Evolutionary conservation across 2,113 vertebrate genomes (phyloP).

Genomic region (Pluvianellus socialis): DNA sequence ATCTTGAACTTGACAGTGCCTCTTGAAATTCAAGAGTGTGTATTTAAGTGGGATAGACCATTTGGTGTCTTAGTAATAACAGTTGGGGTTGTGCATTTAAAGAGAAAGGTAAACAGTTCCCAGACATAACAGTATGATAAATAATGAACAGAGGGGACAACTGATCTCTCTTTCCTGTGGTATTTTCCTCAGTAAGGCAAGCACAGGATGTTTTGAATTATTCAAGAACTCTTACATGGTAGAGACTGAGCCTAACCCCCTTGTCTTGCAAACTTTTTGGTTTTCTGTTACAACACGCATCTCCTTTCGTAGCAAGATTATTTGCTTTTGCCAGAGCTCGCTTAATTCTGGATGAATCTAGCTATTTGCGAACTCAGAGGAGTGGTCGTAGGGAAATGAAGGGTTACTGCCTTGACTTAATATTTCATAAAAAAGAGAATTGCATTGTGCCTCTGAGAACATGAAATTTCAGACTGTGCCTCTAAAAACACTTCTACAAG

Average conservation of each 20-base stretch:
- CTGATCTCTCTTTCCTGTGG: neutral
- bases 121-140: neutral
- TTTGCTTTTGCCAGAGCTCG: neutral
- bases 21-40: neutral
- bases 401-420: neutral
- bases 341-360: neutral
- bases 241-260: neutral
- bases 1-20: neutral
- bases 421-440: neutral
- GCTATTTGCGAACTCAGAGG: neutral
- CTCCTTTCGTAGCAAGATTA: neutral
- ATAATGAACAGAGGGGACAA: conserved; percentile 1
- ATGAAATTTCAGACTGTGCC: neutral
- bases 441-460: neutral
- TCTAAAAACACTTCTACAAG: neutral
- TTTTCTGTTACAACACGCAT: neutral
- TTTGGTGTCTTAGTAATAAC: neutral
- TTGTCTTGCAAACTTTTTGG: neutral
- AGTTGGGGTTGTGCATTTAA: neutral
- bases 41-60: neutral
- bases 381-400: neutral
- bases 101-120: neutral
- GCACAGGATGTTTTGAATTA: neutral
- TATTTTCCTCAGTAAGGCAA: neutral
- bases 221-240: neutral